Conservation (phyloP, 2,797 vertebrate species). For the Ceyx erithaca region DNA sequence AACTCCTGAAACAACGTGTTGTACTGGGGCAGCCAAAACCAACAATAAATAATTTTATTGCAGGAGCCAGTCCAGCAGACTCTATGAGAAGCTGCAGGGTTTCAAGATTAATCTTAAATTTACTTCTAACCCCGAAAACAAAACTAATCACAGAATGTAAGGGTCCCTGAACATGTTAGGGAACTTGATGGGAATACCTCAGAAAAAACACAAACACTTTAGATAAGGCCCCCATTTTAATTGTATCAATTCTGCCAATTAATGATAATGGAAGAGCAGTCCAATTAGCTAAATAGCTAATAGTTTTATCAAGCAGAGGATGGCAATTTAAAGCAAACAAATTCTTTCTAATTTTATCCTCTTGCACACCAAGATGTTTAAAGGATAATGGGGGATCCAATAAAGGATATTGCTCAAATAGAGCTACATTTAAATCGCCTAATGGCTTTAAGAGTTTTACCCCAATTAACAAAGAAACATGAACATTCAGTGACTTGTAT, state of each 20-base stretch:
- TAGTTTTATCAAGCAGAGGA: slow-evolving; percentile 86
- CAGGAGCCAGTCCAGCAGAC: slow-evolving; percentile 52
- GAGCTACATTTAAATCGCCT: slow-evolving; percentile 83
- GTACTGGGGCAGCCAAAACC: neutral
- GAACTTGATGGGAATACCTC: slow-evolving; percentile 74
- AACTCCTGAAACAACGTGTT: neutral
- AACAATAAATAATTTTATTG: slow-evolving; percentile 9
- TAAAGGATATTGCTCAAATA: slow-evolving; percentile 81
- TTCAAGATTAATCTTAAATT: slow-evolving; percentile 79
- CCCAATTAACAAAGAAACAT: slow-evolving; percentile 83
- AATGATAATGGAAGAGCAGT: slow-evolving; percentile 86
- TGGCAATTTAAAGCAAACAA: slow-evolving; percentile 87
- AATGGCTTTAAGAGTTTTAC: slow-evolving; percentile 81
- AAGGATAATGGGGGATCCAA: slow-evolving; percentile 85
- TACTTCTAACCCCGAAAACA: slow-evolving; percentile 76
- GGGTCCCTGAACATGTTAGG: slow-evolving; percentile 70
- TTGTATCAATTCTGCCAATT: slow-evolving; percentile 87
- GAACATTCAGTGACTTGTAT: slow-evolving; percentile 77
- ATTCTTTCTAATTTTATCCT: slow-evolving; percentile 86
- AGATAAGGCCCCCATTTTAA: slow-evolving; percentile 82
- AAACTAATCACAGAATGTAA: slow-evolving; percentile 78
- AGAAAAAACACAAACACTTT: slow-evolving; percentile 80
- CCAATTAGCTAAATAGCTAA: slow-evolving; percentile 86
- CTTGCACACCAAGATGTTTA: slow-evolving; percentile 84
- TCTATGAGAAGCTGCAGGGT: slow-evolving; percentile 44